Conservation (phyloP, 2,113 vertebrate species). For the Deroptyus accipitrinus region DNA sequence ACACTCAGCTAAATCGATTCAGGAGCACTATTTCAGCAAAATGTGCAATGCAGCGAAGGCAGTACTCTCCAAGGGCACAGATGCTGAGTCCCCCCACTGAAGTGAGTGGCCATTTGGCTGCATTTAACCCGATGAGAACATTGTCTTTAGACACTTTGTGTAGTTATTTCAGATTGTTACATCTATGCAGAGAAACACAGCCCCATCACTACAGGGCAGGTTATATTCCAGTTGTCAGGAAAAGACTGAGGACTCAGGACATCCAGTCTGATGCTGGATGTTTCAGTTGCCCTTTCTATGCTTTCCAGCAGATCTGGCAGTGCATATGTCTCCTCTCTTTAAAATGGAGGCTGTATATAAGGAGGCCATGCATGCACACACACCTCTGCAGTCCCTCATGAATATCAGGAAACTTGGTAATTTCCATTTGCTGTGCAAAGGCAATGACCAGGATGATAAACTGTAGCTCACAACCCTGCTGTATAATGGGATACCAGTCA, state of each 20-base stretch:
- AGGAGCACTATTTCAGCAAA: neutral
- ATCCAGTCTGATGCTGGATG: neutral
- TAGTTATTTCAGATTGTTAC: neutral
- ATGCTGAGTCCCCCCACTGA: fast-evolving
- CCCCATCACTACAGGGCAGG: fast-evolving
- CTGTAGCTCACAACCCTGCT: neutral
- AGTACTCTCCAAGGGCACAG: neutral
- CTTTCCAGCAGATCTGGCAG: neutral
- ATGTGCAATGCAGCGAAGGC: neutral
- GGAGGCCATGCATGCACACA: neutral
- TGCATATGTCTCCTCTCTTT: neutral
- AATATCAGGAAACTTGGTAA: neutral
- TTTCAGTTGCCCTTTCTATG: neutral
- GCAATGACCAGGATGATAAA: neutral
- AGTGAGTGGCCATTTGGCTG: neutral
- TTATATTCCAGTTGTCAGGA: neutral
- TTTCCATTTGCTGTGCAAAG: neutral
- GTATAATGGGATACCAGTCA: neutral
- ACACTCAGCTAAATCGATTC: neutral
- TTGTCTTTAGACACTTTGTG: fast-evolving
- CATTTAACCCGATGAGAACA: neutral
- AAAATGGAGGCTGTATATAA: neutral
- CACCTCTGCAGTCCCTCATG: neutral
- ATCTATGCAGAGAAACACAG: neutral
- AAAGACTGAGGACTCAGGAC: neutral